Evolutionary conservation across 1,140 invertebrate species (phyloP).

Genomic region (Muscidifurax raptorellus): DNA sequence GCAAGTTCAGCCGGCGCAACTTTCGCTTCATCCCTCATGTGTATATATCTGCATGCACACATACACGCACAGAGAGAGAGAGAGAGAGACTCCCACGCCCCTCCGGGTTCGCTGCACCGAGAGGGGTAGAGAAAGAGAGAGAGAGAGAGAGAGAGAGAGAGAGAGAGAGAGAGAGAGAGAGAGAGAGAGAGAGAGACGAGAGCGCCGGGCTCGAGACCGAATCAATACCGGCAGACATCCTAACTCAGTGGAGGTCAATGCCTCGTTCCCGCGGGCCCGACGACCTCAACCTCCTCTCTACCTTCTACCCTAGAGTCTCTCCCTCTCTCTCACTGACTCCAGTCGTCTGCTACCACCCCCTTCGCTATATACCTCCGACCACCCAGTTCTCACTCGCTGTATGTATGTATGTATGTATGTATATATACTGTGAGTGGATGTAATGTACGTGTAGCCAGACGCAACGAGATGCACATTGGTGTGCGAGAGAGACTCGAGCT

Average conservation of each 20-base stretch:
- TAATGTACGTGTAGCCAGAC: conserved; percentile 21
- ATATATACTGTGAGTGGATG: not conserved
- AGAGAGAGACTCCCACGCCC: conserved; percentile 54
- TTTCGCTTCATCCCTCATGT: conserved; percentile 12
- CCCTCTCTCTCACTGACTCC: not conserved
- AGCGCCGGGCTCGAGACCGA: conserved; percentile 58
- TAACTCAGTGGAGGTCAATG: conserved; percentile 71
- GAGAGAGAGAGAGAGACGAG: too few species aligned
- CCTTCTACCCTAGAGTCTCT: conserved; percentile 61
- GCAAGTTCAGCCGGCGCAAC: conserved; percentile 41
- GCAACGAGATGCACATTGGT: not conserved
- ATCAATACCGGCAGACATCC: conserved; percentile 74
- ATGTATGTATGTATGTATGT: not conserved
- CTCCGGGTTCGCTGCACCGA: conserved; percentile 51
- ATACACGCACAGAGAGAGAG: not conserved
- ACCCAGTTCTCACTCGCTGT: not conserved
- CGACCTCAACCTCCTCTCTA: conserved; percentile 70
- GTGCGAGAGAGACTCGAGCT: not conserved
- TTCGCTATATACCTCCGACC: not conserved
- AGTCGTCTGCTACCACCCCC: not conserved
- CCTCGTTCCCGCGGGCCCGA: conserved; percentile 69
- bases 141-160: too few species aligned
- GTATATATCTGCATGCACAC: not conserved
- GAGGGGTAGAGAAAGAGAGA: conserved; percentile 19
- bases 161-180: too few species aligned